Conservation (phyloP, 2,888 invertebrate species). For the Parnassius mnemosyne region DNA sequence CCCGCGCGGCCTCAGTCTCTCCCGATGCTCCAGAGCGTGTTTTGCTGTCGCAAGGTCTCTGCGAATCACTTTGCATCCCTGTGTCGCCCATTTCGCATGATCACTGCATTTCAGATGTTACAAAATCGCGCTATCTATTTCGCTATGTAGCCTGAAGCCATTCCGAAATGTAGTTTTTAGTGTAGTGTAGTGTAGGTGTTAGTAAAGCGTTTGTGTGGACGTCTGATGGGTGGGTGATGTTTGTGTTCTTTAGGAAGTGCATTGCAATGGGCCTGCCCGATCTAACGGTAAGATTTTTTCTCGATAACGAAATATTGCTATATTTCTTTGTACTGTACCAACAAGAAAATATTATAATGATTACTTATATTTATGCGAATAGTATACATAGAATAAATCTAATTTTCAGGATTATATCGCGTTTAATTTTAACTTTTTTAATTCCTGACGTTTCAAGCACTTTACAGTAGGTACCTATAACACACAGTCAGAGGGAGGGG, state of each 20-base stretch:
- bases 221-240: constrained; percentile 55
- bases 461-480: too few species aligned
- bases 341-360: too few species aligned
- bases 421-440: too few species aligned
- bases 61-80: constrained; percentile 19
- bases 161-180: constrained; percentile 33
- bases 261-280: constrained; percentile 73
- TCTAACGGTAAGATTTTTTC: constrained; percentile 64
- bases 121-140: background rate
- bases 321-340: too few species aligned
- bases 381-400: too few species aligned
- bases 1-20: constrained; percentile 49
- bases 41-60: constrained; percentile 74
- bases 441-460: too few species aligned
- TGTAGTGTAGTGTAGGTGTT: constrained; percentile 33
- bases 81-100: constrained; percentile 1
- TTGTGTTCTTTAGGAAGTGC: constrained; percentile 62
- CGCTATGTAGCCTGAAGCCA: constrained; percentile 20
- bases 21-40: constrained; percentile 71
- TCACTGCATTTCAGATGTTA: constrained; percentile 5
- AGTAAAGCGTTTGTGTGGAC: background rate
- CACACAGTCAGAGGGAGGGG: too few species aligned
- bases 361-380: too few species aligned
- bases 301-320: background rate
- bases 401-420: too few species aligned